These are phyloP conservation scores for Gallinago nigripennis DNA, from an alignment of 2,797 vertebrate genomes.

Conservation along the genomic window DNA sequence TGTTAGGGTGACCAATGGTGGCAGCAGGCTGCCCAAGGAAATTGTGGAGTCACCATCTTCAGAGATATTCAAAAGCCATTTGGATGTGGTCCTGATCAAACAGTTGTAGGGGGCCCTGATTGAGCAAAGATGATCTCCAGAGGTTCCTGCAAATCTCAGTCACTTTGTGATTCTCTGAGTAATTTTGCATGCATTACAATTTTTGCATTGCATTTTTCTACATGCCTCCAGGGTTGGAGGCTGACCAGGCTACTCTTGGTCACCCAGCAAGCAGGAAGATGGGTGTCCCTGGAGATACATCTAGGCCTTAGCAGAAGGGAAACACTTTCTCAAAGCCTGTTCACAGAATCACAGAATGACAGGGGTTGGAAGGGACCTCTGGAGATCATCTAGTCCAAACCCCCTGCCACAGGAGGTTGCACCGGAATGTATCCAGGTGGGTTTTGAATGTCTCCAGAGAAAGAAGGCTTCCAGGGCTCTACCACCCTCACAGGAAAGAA, in stretches of 20 bases:
- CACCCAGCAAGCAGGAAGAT: accelerated
- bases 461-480: too few relatives aligned
- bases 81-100: not conserved
- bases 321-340: not conserved
- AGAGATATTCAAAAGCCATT: not conserved
- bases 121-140: not conserved
- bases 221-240: not conserved
- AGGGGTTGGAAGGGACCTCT: too few relatives aligned
- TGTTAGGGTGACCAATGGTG: not conserved
- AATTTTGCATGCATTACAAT: not conserved
- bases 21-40: not conserved
- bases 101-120: not conserved
- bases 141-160: not conserved
- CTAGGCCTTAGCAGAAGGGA: not conserved
- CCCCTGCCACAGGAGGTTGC: too few relatives aligned
- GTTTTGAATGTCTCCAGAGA: too few relatives aligned
- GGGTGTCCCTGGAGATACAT: not conserved
- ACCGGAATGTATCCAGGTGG: too few relatives aligned
- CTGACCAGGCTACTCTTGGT: not conserved
- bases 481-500: too few relatives aligned
- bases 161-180: not conserved
- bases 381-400: too few relatives aligned
- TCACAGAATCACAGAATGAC: not conserved
- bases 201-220: not conserved
- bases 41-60: too few relatives aligned